Evolutionary conservation across 2,113 vertebrate species (phyloP).

Genomic region (Sprattus sprattus): DNA sequence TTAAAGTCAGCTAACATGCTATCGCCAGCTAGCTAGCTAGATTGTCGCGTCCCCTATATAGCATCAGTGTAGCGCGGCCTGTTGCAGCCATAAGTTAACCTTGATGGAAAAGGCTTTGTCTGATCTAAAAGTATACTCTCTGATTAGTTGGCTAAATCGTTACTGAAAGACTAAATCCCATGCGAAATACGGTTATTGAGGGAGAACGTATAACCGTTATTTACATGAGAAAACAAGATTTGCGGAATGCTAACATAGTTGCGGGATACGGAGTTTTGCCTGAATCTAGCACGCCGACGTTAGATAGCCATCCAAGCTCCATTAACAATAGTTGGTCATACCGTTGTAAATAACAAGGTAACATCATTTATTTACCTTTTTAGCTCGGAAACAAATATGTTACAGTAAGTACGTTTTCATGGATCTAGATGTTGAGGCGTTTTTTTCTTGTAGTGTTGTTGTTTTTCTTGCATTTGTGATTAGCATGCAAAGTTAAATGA

Average conservation of each 20-base stretch:
- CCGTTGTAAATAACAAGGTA: neutral
- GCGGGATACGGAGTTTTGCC: neutral
- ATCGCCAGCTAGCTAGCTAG: neutral
- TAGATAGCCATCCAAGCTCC: neutral
- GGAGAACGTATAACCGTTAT: neutral
- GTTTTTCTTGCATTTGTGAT: neutral
- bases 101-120: neutral
- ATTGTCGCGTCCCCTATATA: neutral
- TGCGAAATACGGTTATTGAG: neutral
- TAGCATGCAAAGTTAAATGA: neutral
- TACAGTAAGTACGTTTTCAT: neutral
- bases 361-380: neutral
- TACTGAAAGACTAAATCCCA: neutral
- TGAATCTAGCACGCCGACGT: neutral
- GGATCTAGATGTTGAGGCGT: neutral
- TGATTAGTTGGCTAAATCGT: neutral
- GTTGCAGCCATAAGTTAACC: conserved; percentile 1
- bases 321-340: neutral
- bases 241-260: neutral
- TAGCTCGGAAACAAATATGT: neutral
- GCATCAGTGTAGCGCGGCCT: neutral
- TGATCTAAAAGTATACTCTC: neutral
- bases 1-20: neutral
- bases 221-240: no score
- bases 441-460: neutral